Conservation (phyloP, 2,888 invertebrate species). For the Tetheella fluctuosa region DNA sequence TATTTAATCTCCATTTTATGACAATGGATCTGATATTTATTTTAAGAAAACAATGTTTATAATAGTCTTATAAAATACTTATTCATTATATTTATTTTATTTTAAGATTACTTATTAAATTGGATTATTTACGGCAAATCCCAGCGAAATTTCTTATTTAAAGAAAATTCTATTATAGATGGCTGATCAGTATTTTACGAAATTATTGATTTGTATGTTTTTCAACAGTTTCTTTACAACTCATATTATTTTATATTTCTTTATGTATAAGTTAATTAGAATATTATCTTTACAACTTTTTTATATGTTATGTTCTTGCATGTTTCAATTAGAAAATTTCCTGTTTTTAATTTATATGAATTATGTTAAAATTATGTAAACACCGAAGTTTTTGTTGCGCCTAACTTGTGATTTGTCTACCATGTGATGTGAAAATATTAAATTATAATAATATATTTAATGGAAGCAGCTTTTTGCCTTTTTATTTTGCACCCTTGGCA, state of each 20-base stretch:
- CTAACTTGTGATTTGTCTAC: slow-evolving; percentile 30
- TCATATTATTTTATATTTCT: slow-evolving; percentile 15
- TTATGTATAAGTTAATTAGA: slow-evolving; percentile 21
- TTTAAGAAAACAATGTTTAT: too few relatives aligned
- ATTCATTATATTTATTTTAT: too few relatives aligned
- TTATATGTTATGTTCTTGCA: too few relatives aligned
- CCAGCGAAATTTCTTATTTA: too few relatives aligned
- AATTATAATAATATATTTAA: slow-evolving; percentile 67
- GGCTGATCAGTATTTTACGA: too few relatives aligned
- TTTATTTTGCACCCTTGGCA: slow-evolving; percentile 58
- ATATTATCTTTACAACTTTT: slow-evolving; percentile 6
- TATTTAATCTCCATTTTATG: not conserved
- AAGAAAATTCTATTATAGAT: too few relatives aligned
- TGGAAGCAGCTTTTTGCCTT: slow-evolving; percentile 70
- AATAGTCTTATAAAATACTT: too few relatives aligned
- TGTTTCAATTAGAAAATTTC: not conserved
- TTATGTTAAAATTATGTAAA: not conserved
- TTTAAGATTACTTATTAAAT: too few relatives aligned
- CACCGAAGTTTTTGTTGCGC: not conserved
- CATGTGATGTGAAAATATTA: slow-evolving; percentile 46
- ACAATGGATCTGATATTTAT: not conserved
- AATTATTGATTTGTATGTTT: too few relatives aligned
- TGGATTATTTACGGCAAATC: too few relatives aligned
- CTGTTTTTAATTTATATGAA: not conserved
- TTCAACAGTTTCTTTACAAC: not conserved